Evolutionary conservation across 1,140 invertebrate species (phyloP).

Genomic region (Drosophila miranda): DNA sequence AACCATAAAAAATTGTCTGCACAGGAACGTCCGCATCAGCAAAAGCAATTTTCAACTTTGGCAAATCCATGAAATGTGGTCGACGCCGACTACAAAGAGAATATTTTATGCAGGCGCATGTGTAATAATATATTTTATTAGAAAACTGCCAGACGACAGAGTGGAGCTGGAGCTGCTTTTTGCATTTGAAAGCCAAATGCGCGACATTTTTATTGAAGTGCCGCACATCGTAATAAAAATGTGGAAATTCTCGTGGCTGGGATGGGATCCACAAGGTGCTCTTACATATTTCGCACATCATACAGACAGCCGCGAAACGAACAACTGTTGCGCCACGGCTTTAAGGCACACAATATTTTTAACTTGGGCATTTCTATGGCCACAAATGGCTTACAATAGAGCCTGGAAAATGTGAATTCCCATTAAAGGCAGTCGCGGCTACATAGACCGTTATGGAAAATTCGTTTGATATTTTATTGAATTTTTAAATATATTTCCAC

Average conservation of each 20-base stretch:
- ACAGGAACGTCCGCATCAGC: slow-evolving; percentile 6
- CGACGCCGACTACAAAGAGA: slow-evolving; percentile 49
- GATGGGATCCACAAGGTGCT: slow-evolving; percentile 33
- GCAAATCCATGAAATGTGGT: slow-evolving; percentile 60
- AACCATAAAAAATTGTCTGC: slow-evolving; percentile 48
- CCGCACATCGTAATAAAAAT: slow-evolving; percentile 54
- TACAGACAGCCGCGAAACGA: slow-evolving; percentile 18
- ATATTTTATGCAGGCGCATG: slow-evolving; percentile 42
- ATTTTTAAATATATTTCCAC: slow-evolving; percentile 39
- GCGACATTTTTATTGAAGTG: slow-evolving; percentile 58
- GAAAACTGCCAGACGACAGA: slow-evolving; percentile 15
- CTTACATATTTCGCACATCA: slow-evolving; percentile 57
- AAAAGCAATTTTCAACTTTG: slow-evolving; percentile 55
- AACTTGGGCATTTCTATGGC: not conserved
- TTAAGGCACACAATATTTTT: no score
- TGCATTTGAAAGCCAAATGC: slow-evolving; percentile 44
- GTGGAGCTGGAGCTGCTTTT: slow-evolving; percentile 5
- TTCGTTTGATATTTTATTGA: slow-evolving; percentile 52
- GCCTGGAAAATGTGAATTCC: slow-evolving; percentile 13
- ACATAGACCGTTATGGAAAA: slow-evolving; percentile 23
- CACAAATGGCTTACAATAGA: slow-evolving; percentile 29
- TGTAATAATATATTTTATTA: slow-evolving; percentile 61
- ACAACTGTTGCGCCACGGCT: slow-evolving; percentile 47
- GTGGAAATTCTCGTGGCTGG: slow-evolving; percentile 37
- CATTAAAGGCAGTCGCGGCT: slow-evolving; percentile 8